Evolutionary conservation across 2,797 vertebrate genomes (phyloP), one percentile per base, ranked within the genome.

Genomic region (Gymnocypris eckloni): DNA sequence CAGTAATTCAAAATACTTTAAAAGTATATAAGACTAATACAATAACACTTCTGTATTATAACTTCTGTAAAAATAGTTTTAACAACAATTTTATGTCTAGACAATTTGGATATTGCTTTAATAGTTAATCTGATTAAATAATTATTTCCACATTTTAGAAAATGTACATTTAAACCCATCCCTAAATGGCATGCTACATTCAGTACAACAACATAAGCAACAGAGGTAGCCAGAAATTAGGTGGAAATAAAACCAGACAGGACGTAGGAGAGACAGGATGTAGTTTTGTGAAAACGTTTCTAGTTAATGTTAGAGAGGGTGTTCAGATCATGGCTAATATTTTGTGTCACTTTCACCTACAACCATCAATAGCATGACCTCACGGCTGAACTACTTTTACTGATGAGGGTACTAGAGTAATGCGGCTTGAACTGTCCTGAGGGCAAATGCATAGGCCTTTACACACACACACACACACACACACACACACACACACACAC

Each of bases 171-270:
- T 1, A 61, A 61, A n/a, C 22, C 28, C 25, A 16, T 33, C 28
- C 28, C 61, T 16, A 66, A 64, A 15, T 76, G 48, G 48, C 33
- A 41, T 6, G 37, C 7, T 43, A 25, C 52, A 25, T 25, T 41
- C 4, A n/a, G 13, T 22, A 77, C 18, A 56, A 56, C 43, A 80
- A n/a, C 12, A 33, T 28, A 37, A 80, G 3, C 18, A 50, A 67
- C 39, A 66, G 28, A n/a, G 4, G 4, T 37, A 20, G 39, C 22
- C n/a, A 64, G n/a, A 79, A 64, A 81, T 4, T 11, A 10, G 6
- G n/a, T 33, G n/a, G 28, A 73, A 61, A 61, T 67, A 39, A 56
- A 77, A 39, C 54, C 50, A 72, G 43, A 56, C 69, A 82, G 79
- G 79, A 81, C 0, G 18, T 33, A 22, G 59, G 41, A 28, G 41